phyloP scores from a whole-genome alignment of 2,888 invertebrate species.

The Alsophila aescularia region DNA sequence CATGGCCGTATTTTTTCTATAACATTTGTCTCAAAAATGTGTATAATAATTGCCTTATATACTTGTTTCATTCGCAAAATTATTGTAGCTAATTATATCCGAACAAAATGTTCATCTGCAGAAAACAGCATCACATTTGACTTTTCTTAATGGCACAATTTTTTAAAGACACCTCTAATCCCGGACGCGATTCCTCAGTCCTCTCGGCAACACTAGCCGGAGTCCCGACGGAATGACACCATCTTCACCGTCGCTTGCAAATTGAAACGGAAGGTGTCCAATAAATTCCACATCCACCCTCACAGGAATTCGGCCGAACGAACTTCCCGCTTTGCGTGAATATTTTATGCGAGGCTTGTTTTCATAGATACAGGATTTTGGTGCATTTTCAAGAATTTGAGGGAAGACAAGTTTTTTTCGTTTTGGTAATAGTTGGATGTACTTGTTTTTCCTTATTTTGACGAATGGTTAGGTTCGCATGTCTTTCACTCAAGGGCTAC shows the following conservation, averaged over 20 bases:
- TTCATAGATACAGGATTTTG: slow-evolving; percentile 24
- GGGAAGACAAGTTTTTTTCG: neutral
- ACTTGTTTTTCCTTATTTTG: neutral
- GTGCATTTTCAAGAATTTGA: slow-evolving; percentile 10
- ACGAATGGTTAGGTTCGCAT: too few relatives aligned
- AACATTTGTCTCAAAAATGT: too few relatives aligned
- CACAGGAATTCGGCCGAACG: slow-evolving; percentile 60
- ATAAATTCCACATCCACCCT: slow-evolving; percentile 69
- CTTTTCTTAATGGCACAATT: neutral
- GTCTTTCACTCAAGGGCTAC: too few relatives aligned
- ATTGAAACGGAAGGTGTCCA: slow-evolving; percentile 79
- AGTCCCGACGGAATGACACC: slow-evolving; percentile 49
- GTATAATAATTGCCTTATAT: too few relatives aligned
- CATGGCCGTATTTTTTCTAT: too few relatives aligned
- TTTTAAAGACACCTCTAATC: neutral
- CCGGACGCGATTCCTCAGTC: neutral
- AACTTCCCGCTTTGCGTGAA: slow-evolving; percentile 64
- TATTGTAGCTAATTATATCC: neutral
- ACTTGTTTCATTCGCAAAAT: too few relatives aligned
- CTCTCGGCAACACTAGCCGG: slow-evolving; percentile 7
- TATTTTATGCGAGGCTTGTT: slow-evolving; percentile 60
- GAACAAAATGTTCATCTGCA: neutral
- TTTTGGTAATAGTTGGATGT: neutral
- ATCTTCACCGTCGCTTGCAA: slow-evolving; percentile 62
- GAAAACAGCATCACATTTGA: neutral